phyloP scores from a whole-genome alignment of 1,140 invertebrate genomes.

The Lepidostoma basale region DNA sequence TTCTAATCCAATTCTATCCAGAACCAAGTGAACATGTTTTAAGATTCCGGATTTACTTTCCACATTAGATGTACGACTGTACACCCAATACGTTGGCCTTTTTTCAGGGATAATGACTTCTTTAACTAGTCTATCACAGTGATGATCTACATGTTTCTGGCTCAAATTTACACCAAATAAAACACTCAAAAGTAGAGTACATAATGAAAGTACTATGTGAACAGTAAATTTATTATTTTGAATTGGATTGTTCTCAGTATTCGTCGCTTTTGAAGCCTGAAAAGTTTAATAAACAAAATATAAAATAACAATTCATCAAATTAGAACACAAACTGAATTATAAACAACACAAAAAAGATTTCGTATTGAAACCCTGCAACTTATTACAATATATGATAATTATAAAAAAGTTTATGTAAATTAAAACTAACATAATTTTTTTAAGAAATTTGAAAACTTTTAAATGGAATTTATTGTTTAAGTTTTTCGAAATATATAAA shows the following conservation, averaged over 20 bases:
- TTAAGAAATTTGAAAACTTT: neutral
- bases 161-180: conserved; percentile 23
- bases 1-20: conserved; percentile 75
- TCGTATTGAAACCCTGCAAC: neutral
- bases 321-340: neutral
- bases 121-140: conserved; percentile 9
- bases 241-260: neutral
- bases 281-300: neutral
- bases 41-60: conserved; percentile 68
- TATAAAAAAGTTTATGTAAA: neutral
- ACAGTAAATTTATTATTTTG: neutral
- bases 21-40: conserved; percentile 77
- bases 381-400: neutral
- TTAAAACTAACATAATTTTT: neutral
- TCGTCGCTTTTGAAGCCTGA: conserved; percentile 13
- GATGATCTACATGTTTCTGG: neutral
- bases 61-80: conserved; percentile 58
- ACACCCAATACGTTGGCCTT: conserved; percentile 60
- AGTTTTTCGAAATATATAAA: too few relatives aligned
- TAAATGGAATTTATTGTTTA: neutral
- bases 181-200: conserved; percentile 27
- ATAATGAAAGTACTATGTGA: conserved; percentile 26
- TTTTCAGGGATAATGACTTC: conserved; percentile 19
- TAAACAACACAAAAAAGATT: neutral
- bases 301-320: neutral